These are phyloP conservation scores for Crypturellus undulatus DNA, from an alignment of 2,113 vertebrate genomes.

Conservation along the genomic window DNA sequence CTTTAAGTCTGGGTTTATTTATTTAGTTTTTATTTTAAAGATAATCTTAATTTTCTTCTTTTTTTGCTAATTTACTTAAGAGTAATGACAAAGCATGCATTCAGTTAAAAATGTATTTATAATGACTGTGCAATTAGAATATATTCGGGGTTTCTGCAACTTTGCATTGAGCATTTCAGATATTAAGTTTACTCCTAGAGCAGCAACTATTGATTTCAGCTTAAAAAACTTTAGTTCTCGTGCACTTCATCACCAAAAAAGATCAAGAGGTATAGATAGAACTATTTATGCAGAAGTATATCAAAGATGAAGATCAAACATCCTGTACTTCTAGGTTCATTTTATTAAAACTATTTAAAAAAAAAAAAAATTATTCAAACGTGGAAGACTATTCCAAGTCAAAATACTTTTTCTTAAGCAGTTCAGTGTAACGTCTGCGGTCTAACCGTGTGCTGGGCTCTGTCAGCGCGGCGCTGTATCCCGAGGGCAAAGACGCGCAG, in stretches of 20 bases:
- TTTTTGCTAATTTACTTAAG: constrained; percentile 42
- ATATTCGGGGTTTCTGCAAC: constrained; percentile 64
- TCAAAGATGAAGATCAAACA: constrained; percentile 70
- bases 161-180: constrained; percentile 57
- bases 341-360: constrained; percentile 76
- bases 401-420: constrained; percentile 40
- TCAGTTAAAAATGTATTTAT: constrained; percentile 60
- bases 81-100: constrained; percentile 66
- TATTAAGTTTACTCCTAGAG: constrained; percentile 66
- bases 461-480: neutral
- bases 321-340: constrained; percentile 67
- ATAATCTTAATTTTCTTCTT: constrained; percentile 41
- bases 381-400: constrained; percentile 60
- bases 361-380: constrained; percentile 55
- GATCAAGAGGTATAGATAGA: constrained; percentile 73
- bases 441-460: neutral
- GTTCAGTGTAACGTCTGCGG: constrained; percentile 14
- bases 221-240: constrained; percentile 44
- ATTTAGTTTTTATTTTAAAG: constrained; percentile 74
- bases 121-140: constrained; percentile 49
- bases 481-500: neutral
- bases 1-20: constrained; percentile 71
- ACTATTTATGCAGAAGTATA: constrained; percentile 81
- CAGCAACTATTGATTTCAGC: constrained; percentile 62
- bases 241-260: constrained; percentile 74